phyloP scores from a whole-genome alignment of 2,113 vertebrate species.

The Pangasianodon gigas region DNA sequence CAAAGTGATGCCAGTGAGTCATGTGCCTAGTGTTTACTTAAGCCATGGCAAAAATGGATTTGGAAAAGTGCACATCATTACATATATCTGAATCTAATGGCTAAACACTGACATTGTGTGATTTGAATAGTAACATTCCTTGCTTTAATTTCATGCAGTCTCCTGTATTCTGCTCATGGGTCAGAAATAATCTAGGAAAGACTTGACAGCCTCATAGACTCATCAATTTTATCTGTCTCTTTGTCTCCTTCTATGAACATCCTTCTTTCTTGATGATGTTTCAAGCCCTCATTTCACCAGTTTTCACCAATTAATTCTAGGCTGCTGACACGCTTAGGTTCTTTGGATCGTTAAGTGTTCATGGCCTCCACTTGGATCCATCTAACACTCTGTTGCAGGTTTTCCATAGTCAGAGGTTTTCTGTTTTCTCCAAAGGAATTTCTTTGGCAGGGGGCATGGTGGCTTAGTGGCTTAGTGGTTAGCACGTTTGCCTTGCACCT shows the following conservation, averaged over 20 bases:
- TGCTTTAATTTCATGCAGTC: not conserved
- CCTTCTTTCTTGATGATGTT: not conserved
- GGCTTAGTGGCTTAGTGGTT: no score
- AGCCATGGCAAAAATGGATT: constrained; percentile 9
- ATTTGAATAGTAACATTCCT: not conserved
- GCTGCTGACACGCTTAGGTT: not conserved
- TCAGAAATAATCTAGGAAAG: not conserved
- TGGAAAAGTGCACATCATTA: not conserved
- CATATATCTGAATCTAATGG: not conserved
- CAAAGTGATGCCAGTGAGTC: not conserved
- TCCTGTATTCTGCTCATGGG: not conserved
- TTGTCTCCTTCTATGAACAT: not conserved
- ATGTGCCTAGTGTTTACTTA: not conserved
- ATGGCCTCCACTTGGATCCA: not conserved
- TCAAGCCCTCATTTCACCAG: not conserved
- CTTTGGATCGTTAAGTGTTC: not conserved
- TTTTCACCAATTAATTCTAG: not conserved
- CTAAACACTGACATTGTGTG: constrained; percentile 13
- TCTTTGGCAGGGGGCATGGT: not conserved
- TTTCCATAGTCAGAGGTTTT: not conserved
- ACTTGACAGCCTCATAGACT: not conserved
- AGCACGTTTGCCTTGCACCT: no score
- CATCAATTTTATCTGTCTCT: not conserved
- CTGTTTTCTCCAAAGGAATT: not conserved
- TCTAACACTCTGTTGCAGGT: not conserved